A percentile compares a stretch with the other conserved stretches of the same genome.
These are phyloP conservation scores for Actias luna DNA, from an alignment of 2,888 invertebrate species.

Conservation along the genomic window DNA sequence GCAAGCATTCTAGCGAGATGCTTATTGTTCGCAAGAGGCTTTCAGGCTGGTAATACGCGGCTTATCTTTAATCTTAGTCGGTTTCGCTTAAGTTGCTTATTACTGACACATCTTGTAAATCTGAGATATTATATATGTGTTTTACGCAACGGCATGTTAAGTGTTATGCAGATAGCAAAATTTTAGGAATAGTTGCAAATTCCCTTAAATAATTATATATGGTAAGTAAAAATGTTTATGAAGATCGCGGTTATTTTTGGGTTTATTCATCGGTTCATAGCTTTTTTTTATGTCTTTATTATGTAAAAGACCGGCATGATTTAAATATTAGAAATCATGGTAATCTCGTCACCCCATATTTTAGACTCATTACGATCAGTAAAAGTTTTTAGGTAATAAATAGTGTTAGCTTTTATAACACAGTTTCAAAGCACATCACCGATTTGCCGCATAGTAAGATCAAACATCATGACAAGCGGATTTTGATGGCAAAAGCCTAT, in stretches of 20 bases:
- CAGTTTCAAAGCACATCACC: too few relatives aligned
- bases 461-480: too few relatives aligned
- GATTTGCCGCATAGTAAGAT: too few relatives aligned
- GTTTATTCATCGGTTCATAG: too few relatives aligned
- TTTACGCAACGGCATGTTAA: background rate
- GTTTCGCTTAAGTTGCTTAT: conserved; percentile 31
- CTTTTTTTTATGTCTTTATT: too few relatives aligned
- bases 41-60: conserved; percentile 22
- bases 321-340: too few relatives aligned
- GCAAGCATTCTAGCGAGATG: conserved; percentile 22
- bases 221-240: background rate
- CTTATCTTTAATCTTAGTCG: conserved; percentile 28
- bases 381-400: too few relatives aligned
- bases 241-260: background rate
- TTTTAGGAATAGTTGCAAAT: background rate
- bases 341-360: too few relatives aligned
- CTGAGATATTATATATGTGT: background rate
- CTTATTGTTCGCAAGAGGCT: conserved; percentile 18
- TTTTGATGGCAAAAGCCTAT: too few relatives aligned
- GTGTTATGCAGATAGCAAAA: background rate
- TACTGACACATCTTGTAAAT: conserved; percentile 17
- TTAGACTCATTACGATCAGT: too few relatives aligned
- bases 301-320: too few relatives aligned
- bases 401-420: too few relatives aligned
- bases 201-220: background rate